phyloP scores from a whole-genome alignment of 2,888 invertebrate genomes.

The Nudaria mundana region DNA sequence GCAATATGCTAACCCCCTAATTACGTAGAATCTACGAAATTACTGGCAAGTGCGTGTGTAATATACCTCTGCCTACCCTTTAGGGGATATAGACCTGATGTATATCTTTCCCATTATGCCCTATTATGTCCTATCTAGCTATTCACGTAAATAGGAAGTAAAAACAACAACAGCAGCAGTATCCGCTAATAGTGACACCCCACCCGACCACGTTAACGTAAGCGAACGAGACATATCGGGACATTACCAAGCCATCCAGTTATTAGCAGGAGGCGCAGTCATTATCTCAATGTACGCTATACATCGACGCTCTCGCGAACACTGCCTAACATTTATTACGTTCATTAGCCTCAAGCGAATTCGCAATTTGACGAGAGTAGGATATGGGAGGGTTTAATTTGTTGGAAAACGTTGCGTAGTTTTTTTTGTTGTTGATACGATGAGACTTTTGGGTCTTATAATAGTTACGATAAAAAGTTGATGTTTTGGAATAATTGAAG shows the following conservation, averaged over 20 bases:
- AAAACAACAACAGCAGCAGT: neutral
- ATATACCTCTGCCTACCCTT: too few relatives aligned
- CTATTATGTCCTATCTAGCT: too few relatives aligned
- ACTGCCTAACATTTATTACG: slow-evolving; percentile 48
- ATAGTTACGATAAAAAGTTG: slow-evolving; percentile 21
- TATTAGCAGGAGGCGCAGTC: slow-evolving; percentile 43
- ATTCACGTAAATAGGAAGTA: too few relatives aligned
- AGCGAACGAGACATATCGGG: slow-evolving; percentile 27
- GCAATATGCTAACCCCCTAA: too few relatives aligned
- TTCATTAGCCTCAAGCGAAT: slow-evolving; percentile 55
- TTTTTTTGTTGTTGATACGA: neutral
- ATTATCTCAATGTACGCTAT: slow-evolving; percentile 56
- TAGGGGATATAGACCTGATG: too few relatives aligned
- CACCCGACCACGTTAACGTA: neutral
- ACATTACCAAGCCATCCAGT: slow-evolving; percentile 47
- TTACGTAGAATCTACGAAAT: too few relatives aligned
- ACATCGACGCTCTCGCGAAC: slow-evolving; percentile 52
- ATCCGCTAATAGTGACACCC: neutral
- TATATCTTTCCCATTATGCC: too few relatives aligned
- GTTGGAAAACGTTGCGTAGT: slow-evolving; percentile 16
- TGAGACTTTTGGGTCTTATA: slow-evolving; percentile 19
- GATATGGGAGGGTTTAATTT: slow-evolving; percentile 26
- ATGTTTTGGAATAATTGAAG: slow-evolving; percentile 2
- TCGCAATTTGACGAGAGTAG: slow-evolving; percentile 41
- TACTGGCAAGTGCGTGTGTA: too few relatives aligned